Conservation (phyloP, 2,888 invertebrate species). For the Eumacrocentrus americanus region DNA sequence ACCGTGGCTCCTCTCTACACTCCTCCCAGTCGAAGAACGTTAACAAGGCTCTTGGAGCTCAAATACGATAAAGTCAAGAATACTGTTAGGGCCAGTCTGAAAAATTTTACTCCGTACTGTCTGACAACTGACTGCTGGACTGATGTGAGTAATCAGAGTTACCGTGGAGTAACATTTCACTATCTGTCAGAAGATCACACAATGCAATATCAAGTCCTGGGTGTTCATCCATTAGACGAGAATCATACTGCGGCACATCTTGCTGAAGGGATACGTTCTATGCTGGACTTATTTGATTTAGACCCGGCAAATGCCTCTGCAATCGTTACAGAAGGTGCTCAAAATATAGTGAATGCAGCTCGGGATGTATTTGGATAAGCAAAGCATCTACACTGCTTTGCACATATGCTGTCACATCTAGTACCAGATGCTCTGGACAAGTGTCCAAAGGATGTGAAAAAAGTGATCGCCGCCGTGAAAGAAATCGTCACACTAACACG, state of each 20-base stretch:
- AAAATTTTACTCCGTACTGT: conserved; percentile 18
- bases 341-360: conserved; percentile 31
- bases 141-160: conserved; percentile 43
- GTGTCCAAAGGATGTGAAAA: not conserved
- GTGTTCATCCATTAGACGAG: not conserved
- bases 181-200: not conserved
- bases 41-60: not conserved
- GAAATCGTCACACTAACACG: not conserved
- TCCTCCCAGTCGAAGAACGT: not conserved
- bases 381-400: conserved; percentile 33
- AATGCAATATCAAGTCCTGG: not conserved
- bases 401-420: conserved; percentile 33
- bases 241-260: not conserved
- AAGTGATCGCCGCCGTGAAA: not conserved
- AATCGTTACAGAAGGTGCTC: conserved; percentile 33
- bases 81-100: not conserved
- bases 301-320: conserved; percentile 17
- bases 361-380: conserved; percentile 22
- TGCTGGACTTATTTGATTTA: not conserved
- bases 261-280: not conserved
- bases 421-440: conserved; percentile 26
- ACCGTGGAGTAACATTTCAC: conserved; percentile 30
- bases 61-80: not conserved
- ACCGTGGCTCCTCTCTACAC: not conserved
- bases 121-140: conserved; percentile 44